A percentile compares a stretch with the other conserved stretches of the same genome.
These are phyloP conservation scores for Ellobium chinense DNA, from an alignment of 2,888 invertebrate genomes.

Conservation along the genomic window DNA sequence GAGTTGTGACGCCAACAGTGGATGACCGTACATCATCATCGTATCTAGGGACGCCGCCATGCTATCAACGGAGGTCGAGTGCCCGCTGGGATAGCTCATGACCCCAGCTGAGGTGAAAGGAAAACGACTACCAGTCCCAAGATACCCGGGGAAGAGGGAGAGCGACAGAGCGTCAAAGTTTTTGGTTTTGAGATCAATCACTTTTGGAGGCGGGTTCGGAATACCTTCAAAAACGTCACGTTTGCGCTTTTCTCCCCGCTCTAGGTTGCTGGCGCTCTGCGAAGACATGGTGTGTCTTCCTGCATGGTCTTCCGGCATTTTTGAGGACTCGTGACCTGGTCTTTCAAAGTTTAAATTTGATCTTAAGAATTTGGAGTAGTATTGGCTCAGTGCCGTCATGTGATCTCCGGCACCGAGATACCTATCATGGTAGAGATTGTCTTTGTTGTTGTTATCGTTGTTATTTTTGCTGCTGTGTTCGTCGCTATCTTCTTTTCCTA, in stretches of 20 bases:
- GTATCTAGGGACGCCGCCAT: constrained; percentile 35
- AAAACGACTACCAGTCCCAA: neutral
- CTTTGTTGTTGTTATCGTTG: neutral
- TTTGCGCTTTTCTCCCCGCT: constrained; percentile 47
- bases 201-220: constrained; percentile 73
- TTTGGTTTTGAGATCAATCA: constrained; percentile 69
- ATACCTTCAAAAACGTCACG: constrained; percentile 74
- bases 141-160: constrained; percentile 54
- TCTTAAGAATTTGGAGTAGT: constrained; percentile 18
- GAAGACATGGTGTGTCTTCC: neutral
- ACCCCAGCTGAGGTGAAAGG: neutral
- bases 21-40: constrained; percentile 38
- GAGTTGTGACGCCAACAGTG: constrained; percentile 3
- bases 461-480: neutral
- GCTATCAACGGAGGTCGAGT: constrained; percentile 10
- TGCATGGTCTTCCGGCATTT: neutral
- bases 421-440: neutral
- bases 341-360: neutral
- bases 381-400: neutral
- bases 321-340: neutral
- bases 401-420: neutral
- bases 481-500: constrained; percentile 8
- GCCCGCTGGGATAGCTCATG: neutral
- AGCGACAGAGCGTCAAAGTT: constrained; percentile 60
- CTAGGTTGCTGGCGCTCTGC: neutral